Evolutionary conservation across 2,888 invertebrate species (phyloP), one percentile per base, ranked within the genome.

Genomic region (Andricus curvator): DNA sequence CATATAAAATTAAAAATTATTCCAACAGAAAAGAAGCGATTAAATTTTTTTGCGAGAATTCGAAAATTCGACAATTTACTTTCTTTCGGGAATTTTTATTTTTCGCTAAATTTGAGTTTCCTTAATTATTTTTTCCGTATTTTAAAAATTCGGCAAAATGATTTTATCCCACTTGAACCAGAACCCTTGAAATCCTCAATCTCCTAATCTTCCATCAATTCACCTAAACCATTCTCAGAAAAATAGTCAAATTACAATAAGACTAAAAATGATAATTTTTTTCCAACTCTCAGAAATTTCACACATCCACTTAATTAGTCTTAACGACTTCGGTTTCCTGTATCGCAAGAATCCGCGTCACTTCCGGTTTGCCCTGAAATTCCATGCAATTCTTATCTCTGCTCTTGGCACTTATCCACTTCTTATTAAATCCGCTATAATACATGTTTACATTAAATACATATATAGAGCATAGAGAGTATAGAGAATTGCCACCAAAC

Each of bases 371-470:
- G 11, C 25, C 48, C 25, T 48, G 56, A 74, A 56, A 74, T 74
- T 74, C 74, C 74, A 20, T 56, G 56, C n/a, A 67, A 15, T 37
- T 56, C 33, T 56, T 74, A 56, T 74, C 74, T 74, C 74, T 74
- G 33, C 56, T 51, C 56, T 56, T 74, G 56, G 74, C 56, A 56
- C n/a, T 74, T 74, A 74, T 74, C 74, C 74, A 33, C 33, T 74
- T 74, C 56, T 74, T 13, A 74, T 74, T 74, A 74, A 74, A 74
- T 33, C 25, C 48, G 48, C 68, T 68, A 48, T 68, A 68, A 44
- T 68, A 68, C 25, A 67, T 20, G n/a, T 20, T 6, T 41, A 20
- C 17, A 17, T 33, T n/a, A 5, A 37, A 41, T 44, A 48, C 15
- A 44, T 48, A 6, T 68, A 17, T n/a, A 37, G 37, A 66, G 15